phyloP scores from a whole-genome alignment of 2,113 vertebrate species.

The Eleginops maclovinus region DNA sequence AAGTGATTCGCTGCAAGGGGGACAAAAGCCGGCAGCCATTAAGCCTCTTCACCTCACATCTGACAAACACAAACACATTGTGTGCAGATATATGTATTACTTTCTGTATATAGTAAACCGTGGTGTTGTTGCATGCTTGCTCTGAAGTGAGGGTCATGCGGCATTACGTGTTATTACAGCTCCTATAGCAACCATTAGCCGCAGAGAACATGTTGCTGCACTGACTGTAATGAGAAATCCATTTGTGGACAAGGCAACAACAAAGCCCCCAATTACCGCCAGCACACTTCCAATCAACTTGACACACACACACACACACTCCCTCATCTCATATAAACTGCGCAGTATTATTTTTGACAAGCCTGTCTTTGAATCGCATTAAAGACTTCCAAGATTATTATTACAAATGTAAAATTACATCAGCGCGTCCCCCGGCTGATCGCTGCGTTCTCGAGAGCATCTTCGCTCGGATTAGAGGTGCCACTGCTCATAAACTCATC shows the following conservation, averaged over 20 bases:
- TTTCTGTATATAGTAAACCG: conserved; percentile 12
- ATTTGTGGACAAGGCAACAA: conserved; percentile 75
- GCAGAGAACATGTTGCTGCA: conserved; percentile 59
- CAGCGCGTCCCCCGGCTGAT: conserved; percentile 67
- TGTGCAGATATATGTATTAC: conserved; percentile 6
- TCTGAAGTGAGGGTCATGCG: conserved; percentile 38
- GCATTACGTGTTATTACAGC: conserved; percentile 54
- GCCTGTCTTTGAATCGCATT: conserved; percentile 74
- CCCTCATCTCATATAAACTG: conserved; percentile 65
- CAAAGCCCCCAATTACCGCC: conserved; percentile 72
- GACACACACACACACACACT: conserved; percentile 31
- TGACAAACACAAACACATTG: not conserved
- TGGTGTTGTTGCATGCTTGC: conserved; percentile 10
- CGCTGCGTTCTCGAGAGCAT: conserved; percentile 69
- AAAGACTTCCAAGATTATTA: conserved; percentile 80
- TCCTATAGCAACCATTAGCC: conserved; percentile 67
- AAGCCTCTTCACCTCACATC: conserved; percentile 4
- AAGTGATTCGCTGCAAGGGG: not conserved
- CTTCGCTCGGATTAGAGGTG: conserved; percentile 75
- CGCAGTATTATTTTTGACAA: conserved; percentile 70
- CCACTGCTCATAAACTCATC: conserved; percentile 80
- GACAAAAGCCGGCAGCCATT: not conserved
- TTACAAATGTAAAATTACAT: conserved; percentile 78
- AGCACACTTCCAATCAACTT: conserved; percentile 63
- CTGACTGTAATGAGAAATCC: conserved; percentile 71